Evolutionary conservation across 2,113 vertebrate species (phyloP).

Genomic region (Neodontobutis hainanensis): DNA sequence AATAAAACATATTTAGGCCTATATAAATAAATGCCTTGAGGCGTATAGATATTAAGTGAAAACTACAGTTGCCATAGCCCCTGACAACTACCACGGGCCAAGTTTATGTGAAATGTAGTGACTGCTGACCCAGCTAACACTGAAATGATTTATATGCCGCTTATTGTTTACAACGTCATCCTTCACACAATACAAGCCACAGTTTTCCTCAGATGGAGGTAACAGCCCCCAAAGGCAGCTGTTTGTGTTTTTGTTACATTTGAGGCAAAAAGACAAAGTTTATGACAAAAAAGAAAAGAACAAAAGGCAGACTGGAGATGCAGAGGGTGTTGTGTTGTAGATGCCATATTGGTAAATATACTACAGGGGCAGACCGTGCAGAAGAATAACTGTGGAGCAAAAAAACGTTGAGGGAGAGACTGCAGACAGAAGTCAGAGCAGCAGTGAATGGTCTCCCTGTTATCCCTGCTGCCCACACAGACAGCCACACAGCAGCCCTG

Average conservation of each 20-base stretch:
- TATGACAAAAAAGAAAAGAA: conserved; percentile 7
- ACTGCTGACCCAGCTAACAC: conserved; percentile 27
- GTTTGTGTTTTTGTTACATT: conserved; percentile 56
- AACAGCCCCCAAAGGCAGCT: conserved; percentile 53
- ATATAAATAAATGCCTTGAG: background rate
- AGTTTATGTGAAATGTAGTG: conserved; percentile 38
- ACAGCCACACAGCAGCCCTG: conserved; percentile 76
- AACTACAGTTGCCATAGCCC: background rate
- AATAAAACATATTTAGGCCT: background rate
- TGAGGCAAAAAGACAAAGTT: conserved; percentile 36
- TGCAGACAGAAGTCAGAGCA: conserved; percentile 69
- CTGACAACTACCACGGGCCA: conserved; percentile 24
- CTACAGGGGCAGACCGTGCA: conserved; percentile 30
- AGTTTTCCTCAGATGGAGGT: conserved; percentile 44
- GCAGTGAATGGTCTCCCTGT: conserved; percentile 78
- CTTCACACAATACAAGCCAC: conserved; percentile 54
- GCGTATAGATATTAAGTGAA: background rate
- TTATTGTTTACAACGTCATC: conserved; percentile 59
- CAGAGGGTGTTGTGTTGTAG: conserved; percentile 47
- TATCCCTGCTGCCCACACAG: conserved; percentile 71
- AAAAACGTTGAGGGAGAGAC: conserved; percentile 53
- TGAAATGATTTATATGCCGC: conserved; percentile 57
- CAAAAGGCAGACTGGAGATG: conserved; percentile 6
- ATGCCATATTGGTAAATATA: conserved; percentile 37
- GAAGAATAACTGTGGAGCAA: conserved; percentile 55